A percentile compares a stretch with the other conserved stretches of the same genome.
These are phyloP conservation scores for Rattus rattus DNA, from an alignment of 2,113 vertebrate genomes.

Conservation along the genomic window DNA sequence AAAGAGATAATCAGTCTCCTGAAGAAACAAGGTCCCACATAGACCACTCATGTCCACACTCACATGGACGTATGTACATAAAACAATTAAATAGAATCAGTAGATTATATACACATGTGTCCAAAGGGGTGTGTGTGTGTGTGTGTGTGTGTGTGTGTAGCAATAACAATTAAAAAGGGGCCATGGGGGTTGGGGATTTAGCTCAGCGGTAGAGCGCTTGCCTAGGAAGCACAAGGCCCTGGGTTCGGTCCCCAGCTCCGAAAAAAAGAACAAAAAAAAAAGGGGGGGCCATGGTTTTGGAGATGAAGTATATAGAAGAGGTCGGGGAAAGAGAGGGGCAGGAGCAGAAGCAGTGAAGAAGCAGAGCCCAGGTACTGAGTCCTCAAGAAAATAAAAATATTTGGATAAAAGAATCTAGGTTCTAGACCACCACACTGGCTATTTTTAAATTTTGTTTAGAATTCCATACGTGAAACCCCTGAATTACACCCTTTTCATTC, in stretches of 20 bases:
- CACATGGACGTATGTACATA: not conserved
- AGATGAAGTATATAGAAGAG: not conserved
- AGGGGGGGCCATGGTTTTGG: not conserved
- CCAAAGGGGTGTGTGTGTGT: not conserved
- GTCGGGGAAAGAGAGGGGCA: not conserved
- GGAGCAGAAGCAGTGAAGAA: not conserved
- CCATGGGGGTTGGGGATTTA: too few relatives aligned
- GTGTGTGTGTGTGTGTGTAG: not conserved
- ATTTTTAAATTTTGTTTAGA: not conserved
- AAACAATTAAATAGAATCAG: not conserved
- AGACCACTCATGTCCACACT: not conserved
- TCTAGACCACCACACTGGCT: not conserved
- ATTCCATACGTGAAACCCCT: not conserved
- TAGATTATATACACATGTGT: not conserved
- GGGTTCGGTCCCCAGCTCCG: too few relatives aligned
- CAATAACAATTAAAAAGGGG: not conserved
- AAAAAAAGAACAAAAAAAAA: too few relatives aligned
- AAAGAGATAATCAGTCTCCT: not conserved
- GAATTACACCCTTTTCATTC: not conserved
- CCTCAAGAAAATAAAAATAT: not conserved
- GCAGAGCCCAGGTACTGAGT: not conserved
- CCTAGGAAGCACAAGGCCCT: too few relatives aligned
- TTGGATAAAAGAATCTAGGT: not conserved
- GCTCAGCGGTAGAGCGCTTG: too few relatives aligned
- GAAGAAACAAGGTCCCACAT: not conserved